Evolutionary conservation across 2,797 vertebrate genomes (phyloP), one percentile per base, ranked within the genome.

Genomic region (Macroramphosus scolopax): DNA sequence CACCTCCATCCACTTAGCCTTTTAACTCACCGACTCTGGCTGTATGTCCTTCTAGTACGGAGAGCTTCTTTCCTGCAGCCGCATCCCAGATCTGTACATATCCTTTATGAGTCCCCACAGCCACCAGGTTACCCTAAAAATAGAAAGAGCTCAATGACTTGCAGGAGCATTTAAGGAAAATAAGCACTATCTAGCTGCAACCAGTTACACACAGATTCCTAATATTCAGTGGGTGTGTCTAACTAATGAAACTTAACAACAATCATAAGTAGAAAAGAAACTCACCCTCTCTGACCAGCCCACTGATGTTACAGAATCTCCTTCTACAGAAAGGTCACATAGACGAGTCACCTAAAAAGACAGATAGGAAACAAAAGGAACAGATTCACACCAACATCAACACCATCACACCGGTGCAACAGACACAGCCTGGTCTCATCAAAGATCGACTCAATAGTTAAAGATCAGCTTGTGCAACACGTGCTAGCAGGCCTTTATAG

Each of bases 221-320:
- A n/a, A n/a, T n/a, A n/a, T n/a, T n/a, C n/a, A n/a, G n/a, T n/a
- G n/a, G n/a, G n/a, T n/a, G n/a, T n/a, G n/a, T n/a, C n/a, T n/a
- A n/a, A n/a, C n/a, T n/a, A n/a, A 17, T 40, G 2, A 10, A 17
- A 22, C 5, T 16, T 24, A 3, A 38, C 1, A 30, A 33, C 2
- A 16, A 36, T 6, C 8, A 43, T 4, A 39, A 42, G 30, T 14
- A 33, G 1, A 35, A 35, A 8, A 40, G 12, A 49, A 44, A 89
- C 94, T 79, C 41, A 98, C 97, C 87, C 97, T 90, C 61, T 99
- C 97, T 14, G 97, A 99, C 96, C 97, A 99, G 76, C 96, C 96
- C 41, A 99, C 97, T 0, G 97, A 99, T 0, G 97, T 99, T 31
- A 99, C 97, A 0, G 97, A 99, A 75, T 99, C 96, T 3, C 97